These are phyloP conservation scores for Digitonthophagus gazella DNA, from an alignment of 2,888 invertebrate species.

Conservation along the genomic window DNA sequence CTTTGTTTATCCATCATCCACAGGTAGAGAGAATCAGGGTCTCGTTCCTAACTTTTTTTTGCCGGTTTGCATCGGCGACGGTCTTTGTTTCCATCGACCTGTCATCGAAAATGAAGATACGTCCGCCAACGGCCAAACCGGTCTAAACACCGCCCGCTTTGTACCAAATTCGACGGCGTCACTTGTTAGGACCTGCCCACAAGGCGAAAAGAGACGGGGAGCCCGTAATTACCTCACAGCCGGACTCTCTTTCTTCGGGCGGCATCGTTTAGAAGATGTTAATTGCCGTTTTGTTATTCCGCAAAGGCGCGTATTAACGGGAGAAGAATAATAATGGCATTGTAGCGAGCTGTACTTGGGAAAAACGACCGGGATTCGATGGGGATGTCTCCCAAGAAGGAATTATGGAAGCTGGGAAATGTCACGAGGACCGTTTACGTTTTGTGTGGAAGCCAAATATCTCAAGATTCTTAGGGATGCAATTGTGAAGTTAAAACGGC, in stretches of 20 bases:
- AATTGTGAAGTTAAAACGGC: not conserved
- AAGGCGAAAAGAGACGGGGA: not conserved
- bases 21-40: not conserved
- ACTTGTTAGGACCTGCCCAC: not conserved
- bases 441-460: not conserved
- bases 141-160: not conserved
- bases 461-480: not conserved
- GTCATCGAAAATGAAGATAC: not conserved
- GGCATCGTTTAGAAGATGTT: not conserved
- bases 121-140: not conserved
- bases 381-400: too few species aligned
- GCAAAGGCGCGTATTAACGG: not conserved
- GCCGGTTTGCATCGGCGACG: not conserved
- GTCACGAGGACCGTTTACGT: not conserved
- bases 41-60: not conserved
- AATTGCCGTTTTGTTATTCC: not conserved
- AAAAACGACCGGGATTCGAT: not conserved
- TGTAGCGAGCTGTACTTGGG: not conserved
- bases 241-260: not conserved
- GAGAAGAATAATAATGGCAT: not conserved
- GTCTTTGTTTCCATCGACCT: not conserved
- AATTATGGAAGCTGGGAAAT: not conserved
- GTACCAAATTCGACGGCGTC: not conserved
- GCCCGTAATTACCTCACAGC: not conserved
- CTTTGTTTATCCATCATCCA: not conserved